phyloP scores from a whole-genome alignment of 2,888 invertebrate species.

The Melanostoma mellinum region DNA sequence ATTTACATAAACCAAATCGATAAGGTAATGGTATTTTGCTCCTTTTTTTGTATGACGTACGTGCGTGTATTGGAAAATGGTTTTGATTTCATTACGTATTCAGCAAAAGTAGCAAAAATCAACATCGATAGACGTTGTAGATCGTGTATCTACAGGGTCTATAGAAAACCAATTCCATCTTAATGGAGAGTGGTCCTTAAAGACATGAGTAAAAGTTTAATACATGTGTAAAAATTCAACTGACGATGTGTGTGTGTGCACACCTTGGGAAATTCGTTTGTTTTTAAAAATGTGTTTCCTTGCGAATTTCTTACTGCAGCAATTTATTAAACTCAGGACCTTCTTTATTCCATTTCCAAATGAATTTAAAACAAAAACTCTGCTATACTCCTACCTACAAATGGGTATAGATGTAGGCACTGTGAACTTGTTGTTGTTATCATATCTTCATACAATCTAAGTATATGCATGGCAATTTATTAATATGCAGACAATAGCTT shows the following conservation, averaged over 20 bases:
- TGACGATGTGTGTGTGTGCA: constrained; percentile 4
- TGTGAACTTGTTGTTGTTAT: no score
- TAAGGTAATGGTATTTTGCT: constrained; percentile 72
- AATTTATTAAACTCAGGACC: no score
- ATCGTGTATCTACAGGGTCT: constrained; percentile 41
- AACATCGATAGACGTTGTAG: constrained; percentile 57
- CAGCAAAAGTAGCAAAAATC: constrained; percentile 72
- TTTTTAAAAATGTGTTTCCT: constrained; percentile 31
- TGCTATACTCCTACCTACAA: no score
- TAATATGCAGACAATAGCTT: neutral
- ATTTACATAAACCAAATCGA: constrained; percentile 73
- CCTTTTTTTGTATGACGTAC: constrained; percentile 70
- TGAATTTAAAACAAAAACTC: no score
- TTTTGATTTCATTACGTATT: constrained; percentile 72
- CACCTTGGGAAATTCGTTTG: constrained; percentile 58
- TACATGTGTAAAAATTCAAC: neutral
- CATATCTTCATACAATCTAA: no score
- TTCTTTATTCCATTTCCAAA: no score
- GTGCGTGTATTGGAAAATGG: constrained; percentile 72
- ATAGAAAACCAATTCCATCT: constrained; percentile 39
- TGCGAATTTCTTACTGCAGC: constrained; percentile 1
- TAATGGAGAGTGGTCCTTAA: constrained; percentile 50
- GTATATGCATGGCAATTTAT: neutral
- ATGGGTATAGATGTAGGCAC: no score
- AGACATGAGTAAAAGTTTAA: constrained; percentile 27